These are phyloP conservation scores for Phrynosoma blainvillii DNA, from an alignment of 2,113 vertebrate species.

Conservation along the genomic window DNA sequence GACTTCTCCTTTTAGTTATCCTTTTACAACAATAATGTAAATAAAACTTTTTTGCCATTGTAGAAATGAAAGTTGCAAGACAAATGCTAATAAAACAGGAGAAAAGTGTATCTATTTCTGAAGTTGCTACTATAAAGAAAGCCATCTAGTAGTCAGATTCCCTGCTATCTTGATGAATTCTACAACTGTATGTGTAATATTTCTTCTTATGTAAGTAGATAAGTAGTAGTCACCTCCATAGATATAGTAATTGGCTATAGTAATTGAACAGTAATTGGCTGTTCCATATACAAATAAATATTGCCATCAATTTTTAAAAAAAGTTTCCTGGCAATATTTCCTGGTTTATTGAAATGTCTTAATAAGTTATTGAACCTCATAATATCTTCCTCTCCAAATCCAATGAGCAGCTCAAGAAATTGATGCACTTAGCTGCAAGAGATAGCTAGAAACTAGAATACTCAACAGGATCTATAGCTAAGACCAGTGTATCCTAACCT, in stretches of 20 bases:
- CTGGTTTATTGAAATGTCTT: no score
- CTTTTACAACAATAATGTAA: not conserved
- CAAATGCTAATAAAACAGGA: not conserved
- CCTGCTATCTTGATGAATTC: not conserved
- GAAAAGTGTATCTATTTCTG: not conserved
- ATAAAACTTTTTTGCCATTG: not conserved
- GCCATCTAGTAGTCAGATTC: not conserved
- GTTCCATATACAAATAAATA: no score
- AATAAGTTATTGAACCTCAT: no score
- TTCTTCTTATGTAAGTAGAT: conserved; percentile 24
- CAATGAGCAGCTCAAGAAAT: no score
- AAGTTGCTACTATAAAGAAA: not conserved
- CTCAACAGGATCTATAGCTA: no score
- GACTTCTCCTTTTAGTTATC: not conserved
- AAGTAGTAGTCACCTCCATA: not conserved
- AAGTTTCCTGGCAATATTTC: no score
- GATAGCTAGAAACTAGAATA: no score
- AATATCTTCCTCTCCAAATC: no score
- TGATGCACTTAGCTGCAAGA: no score
- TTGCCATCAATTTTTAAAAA: no score
- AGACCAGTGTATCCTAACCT: no score
- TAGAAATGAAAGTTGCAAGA: not conserved
- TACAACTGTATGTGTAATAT: conserved; percentile 15
- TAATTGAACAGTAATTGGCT: no score
- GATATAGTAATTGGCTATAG: not conserved